A percentile compares a stretch with the other conserved stretches of the same genome.
These are phyloP conservation scores for Lepus townsendii DNA, from an alignment of 2,797 vertebrate species.

Conservation along the genomic window DNA sequence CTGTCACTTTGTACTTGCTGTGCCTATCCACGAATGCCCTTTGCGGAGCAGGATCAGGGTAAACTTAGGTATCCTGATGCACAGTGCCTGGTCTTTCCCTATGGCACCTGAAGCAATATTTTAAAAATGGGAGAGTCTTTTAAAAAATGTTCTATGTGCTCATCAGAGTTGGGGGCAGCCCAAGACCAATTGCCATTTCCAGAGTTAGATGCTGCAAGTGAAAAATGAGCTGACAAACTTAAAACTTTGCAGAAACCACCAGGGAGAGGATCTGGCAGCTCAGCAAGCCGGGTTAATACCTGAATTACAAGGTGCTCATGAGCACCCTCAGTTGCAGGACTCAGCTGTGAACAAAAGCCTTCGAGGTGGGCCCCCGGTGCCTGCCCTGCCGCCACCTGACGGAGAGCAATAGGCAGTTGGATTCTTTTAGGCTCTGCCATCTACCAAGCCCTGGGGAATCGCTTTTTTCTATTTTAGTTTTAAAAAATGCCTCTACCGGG, in stretches of 20 bases:
- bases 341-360: slow-evolving; percentile 53
- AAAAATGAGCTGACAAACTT: slow-evolving; percentile 88
- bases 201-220: slow-evolving; percentile 76
- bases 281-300: slow-evolving; percentile 85
- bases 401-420: slow-evolving; percentile 61
- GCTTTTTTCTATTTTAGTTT: slow-evolving; percentile 69
- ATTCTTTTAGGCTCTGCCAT: slow-evolving; percentile 62
- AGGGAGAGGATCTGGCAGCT: slow-evolving; percentile 84
- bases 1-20: background rate
- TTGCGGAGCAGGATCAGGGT: background rate
- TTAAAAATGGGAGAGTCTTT: slow-evolving; percentile 49
- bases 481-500: slow-evolving; percentile 46
- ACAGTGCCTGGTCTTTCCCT: background rate
- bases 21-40: background rate
- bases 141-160: slow-evolving; percentile 11
- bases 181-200: slow-evolving; percentile 68
- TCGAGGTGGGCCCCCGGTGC: slow-evolving; percentile 22
- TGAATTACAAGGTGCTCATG: slow-evolving; percentile 73
- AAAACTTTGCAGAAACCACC: slow-evolving; percentile 81
- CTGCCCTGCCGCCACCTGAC: slow-evolving; percentile 3
- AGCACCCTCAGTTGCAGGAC: slow-evolving; percentile 56
- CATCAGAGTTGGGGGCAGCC: slow-evolving; percentile 57
- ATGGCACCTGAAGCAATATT: background rate
- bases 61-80: background rate
- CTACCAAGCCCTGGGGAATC: slow-evolving; percentile 53